Percentiles rank a stretch among this genome's conserved stretches.
These are phyloP conservation scores for Enteromius mattozi DNA, from an alignment of 2,797 vertebrate species.

Conservation along the genomic window DNA sequence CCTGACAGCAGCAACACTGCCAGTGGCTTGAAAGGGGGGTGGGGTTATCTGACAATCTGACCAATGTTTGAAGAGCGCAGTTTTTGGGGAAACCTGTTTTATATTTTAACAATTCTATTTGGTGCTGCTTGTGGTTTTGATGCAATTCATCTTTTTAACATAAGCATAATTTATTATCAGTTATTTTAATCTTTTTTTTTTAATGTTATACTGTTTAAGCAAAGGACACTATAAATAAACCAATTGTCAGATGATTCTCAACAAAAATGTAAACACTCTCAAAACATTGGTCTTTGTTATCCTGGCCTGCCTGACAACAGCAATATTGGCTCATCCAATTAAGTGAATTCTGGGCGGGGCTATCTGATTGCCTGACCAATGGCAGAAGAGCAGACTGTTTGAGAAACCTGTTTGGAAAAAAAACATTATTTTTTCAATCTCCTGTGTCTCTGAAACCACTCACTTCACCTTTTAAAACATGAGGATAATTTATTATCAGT, in stretches of 20 bases:
- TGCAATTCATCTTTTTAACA: neutral
- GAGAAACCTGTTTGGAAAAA: neutral
- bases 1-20: neutral
- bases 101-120: neutral
- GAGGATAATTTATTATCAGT: slow-evolving; percentile 12
- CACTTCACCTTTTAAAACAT: slow-evolving; percentile 1
- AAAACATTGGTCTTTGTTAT: neutral
- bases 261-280: neutral
- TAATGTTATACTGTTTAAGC: neutral
- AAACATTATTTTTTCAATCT: neutral
- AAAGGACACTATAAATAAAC: neutral
- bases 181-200: neutral
- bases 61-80: neutral
- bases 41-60: neutral
- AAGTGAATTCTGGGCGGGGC: neutral
- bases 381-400: neutral
- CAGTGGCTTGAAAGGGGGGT: neutral
- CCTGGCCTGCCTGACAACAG: neutral
- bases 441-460: neutral
- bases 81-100: neutral
- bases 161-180: neutral
- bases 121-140: neutral
- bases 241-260: neutral
- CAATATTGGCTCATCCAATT: neutral
- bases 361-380: neutral